phyloP scores from a whole-genome alignment of 2,888 invertebrate genomes.

The Dermolepida albohirtum region DNA sequence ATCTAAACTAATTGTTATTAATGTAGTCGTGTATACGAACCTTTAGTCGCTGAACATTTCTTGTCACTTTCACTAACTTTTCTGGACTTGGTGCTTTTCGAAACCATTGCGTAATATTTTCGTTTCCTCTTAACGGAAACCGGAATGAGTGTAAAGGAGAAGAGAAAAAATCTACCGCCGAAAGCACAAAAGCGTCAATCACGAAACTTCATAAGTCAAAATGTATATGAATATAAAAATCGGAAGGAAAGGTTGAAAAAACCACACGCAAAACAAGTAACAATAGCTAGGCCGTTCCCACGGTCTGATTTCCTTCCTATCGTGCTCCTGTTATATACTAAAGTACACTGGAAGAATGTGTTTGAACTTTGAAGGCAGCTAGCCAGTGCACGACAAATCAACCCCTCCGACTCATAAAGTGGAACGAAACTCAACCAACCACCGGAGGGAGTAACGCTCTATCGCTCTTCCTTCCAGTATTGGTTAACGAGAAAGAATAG shows the following conservation, averaged over 20 bases:
- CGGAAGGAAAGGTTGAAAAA: slow-evolving; percentile 22
- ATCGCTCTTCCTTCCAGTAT: slow-evolving; percentile 29
- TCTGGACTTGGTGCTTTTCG: slow-evolving; percentile 25
- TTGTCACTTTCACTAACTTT: slow-evolving; percentile 18
- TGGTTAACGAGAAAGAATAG: slow-evolving; percentile 17
- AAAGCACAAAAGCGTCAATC: slow-evolving; percentile 28
- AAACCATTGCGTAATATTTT: slow-evolving; percentile 21
- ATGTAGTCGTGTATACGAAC: slow-evolving; percentile 15
- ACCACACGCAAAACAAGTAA: slow-evolving; percentile 30
- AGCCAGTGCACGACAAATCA: slow-evolving; percentile 41
- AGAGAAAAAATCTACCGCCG: not conserved
- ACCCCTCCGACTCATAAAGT: slow-evolving; percentile 46
- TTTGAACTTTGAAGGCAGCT: slow-evolving; percentile 27
- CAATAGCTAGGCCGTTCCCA: slow-evolving; percentile 46
- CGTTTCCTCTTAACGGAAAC: not conserved
- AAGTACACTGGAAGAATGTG: slow-evolving; percentile 5
- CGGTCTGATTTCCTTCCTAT: slow-evolving; percentile 42
- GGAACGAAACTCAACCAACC: slow-evolving; percentile 32
- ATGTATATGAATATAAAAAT: slow-evolving; percentile 25
- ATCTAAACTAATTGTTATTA: too few relatives aligned
- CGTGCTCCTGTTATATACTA: slow-evolving; percentile 17
- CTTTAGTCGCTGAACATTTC: slow-evolving; percentile 5
- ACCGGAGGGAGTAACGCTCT: slow-evolving; percentile 38
- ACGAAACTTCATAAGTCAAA: slow-evolving; percentile 2
- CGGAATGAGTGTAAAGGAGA: not conserved